These are phyloP conservation scores for Catharus ustulatus DNA, from an alignment of 2,797 vertebrate genomes.

Conservation along the genomic window DNA sequence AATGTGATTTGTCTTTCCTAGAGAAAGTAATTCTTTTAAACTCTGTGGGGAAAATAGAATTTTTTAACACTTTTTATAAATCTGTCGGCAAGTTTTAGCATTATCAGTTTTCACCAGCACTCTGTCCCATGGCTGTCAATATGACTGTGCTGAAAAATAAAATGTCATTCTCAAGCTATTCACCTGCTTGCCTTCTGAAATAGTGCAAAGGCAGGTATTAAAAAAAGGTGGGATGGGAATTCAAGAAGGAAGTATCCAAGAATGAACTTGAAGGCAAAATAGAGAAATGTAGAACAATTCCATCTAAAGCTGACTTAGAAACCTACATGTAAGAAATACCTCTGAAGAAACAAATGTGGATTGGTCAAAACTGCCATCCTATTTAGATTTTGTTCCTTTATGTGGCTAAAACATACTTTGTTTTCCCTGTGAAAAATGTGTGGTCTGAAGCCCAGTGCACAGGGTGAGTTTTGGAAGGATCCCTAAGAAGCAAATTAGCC, in stretches of 20 bases:
- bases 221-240: not conserved
- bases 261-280: not conserved
- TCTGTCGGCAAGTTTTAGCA: not conserved
- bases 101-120: not conserved
- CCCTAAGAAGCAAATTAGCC: not conserved
- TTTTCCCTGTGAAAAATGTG: not conserved
- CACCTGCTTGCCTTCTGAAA: not conserved
- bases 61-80: not conserved
- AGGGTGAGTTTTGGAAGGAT: not conserved
- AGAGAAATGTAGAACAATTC: not conserved
- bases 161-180: not conserved
- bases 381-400: not conserved
- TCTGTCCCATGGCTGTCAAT: not conserved
- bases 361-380: not conserved
- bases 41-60: not conserved
- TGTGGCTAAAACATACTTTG: not conserved
- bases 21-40: not conserved
- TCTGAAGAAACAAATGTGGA: not conserved
- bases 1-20: not conserved
- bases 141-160: not conserved
- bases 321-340: not conserved
- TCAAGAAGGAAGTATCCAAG: not conserved
- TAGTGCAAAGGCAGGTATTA: not conserved
- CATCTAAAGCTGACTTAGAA: not conserved
- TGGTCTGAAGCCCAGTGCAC: not conserved